Evolutionary conservation across 2,888 invertebrate species (phyloP).

Genomic region (Hirtodrosophila cameraria): DNA sequence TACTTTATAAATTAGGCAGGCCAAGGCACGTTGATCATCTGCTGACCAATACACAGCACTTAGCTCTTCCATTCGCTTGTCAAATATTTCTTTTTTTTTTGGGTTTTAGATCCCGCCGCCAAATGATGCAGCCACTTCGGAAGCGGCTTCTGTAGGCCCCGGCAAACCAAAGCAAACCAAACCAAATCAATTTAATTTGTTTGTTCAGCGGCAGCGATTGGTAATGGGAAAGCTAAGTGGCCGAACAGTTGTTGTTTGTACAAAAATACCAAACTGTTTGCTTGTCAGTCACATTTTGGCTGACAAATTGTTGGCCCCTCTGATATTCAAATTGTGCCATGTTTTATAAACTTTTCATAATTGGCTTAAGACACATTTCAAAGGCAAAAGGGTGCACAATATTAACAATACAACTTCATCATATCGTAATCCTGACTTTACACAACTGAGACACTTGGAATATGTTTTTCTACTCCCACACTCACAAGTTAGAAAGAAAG

Average conservation of each 20-base stretch:
- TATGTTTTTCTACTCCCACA: conserved; percentile 55
- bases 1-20: conserved; percentile 72
- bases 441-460: conserved; percentile 57
- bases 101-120: conserved; percentile 65
- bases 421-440: conserved; percentile 60
- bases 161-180: conserved; percentile 59
- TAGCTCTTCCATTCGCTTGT: conserved; percentile 52
- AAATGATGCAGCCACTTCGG: conserved; percentile 62
- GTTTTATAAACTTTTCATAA: neutral
- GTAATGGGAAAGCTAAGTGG: conserved; percentile 78
- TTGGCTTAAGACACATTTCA: conserved; percentile 23
- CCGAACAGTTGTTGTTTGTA: conserved; percentile 68
- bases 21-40: conserved; percentile 35
- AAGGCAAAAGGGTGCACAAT: conserved; percentile 24
- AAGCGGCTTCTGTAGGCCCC: conserved; percentile 76
- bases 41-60: conserved; percentile 31
- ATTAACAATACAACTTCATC: conserved; percentile 64
- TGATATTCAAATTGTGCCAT: conserved; percentile 5
- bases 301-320: conserved; percentile 66
- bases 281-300: conserved; percentile 40
- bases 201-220: conserved; percentile 71
- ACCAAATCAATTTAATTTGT: conserved; percentile 76
- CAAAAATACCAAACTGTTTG: conserved; percentile 37
- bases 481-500: too few species aligned
- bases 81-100: conserved; percentile 62